Evolutionary conservation across 53 echinoderm and acorn worm species (phyloP).

Genomic region (Stichopus horrens): DNA sequence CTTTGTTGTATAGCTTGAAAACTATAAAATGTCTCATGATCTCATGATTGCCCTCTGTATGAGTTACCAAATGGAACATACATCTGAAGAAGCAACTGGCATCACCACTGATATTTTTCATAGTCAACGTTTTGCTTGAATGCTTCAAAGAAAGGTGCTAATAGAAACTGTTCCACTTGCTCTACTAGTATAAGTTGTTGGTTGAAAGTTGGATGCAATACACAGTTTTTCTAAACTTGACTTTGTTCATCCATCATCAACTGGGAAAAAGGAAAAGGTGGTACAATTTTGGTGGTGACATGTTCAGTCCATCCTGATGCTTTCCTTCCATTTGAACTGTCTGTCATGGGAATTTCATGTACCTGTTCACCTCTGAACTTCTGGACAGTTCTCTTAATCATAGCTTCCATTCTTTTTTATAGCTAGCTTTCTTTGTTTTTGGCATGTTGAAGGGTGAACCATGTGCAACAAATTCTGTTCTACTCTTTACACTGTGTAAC

Average conservation of each 20-base stretch:
- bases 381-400: too few species aligned
- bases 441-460: too few species aligned
- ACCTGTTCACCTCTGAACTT: too few species aligned
- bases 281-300: neutral
- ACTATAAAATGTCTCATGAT: neutral
- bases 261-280: conserved; percentile 33
- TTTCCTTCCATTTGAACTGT: neutral
- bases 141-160: neutral
- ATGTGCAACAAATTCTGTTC: too few species aligned
- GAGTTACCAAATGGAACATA: neutral
- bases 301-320: neutral
- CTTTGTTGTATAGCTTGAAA: neutral
- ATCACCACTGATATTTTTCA: conserved; percentile 19
- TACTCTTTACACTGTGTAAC: too few species aligned
- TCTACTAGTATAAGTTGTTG: too few species aligned
- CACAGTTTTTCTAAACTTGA: neutral
- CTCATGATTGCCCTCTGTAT: conserved; percentile 8
- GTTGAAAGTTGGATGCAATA: neutral
- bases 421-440: too few species aligned
- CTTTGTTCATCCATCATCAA: neutral
- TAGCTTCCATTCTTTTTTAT: too few species aligned
- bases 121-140: neutral
- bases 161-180: neutral
- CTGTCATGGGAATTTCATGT: too few species aligned
- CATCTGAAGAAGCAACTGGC: conserved; percentile 41